Evolutionary conservation across 2,113 vertebrate genomes (phyloP).

Genomic region (Glaucomys volans): DNA sequence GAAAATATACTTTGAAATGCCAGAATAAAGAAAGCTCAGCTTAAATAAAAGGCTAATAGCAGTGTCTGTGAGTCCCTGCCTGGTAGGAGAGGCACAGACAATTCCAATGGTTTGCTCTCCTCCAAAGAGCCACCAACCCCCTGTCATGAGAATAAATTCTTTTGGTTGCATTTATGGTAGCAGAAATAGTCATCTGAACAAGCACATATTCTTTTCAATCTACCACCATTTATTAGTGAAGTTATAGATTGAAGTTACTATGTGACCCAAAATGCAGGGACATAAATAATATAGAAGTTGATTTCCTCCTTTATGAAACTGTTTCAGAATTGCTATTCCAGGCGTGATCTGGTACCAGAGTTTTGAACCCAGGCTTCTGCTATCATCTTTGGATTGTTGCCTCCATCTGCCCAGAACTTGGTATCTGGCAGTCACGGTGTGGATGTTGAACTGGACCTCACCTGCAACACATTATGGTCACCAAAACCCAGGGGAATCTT

Average conservation of each 20-base stretch:
- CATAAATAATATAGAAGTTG: not conserved
- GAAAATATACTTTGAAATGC: not conserved
- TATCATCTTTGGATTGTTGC: not conserved
- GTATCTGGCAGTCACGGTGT: too few relatives aligned
- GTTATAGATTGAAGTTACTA: not conserved
- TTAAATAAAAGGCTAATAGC: not conserved
- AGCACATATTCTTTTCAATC: not conserved
- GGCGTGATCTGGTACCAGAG: not conserved
- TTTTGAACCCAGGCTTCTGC: not conserved
- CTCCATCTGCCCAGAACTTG: not conserved
- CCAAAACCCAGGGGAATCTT: not conserved
- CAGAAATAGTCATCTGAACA: not conserved
- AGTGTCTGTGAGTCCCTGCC: too few relatives aligned
- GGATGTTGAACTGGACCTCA: not conserved
- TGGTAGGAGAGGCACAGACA: not conserved
- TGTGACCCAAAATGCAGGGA: not conserved
- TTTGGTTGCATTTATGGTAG: not conserved
- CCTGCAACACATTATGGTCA: not conserved
- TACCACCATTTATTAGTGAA: not conserved
- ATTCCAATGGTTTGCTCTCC: not conserved
- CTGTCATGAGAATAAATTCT: not conserved
- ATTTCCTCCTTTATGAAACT: not conserved
- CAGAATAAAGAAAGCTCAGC: not conserved
- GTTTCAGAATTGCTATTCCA: not conserved
- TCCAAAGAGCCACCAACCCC: not conserved